A percentile compares a stretch with the other conserved stretches of the same genome.
Evolutionary conservation across 2,888 invertebrate genomes (phyloP).

Genomic region (Dichetophora obliterata): DNA sequence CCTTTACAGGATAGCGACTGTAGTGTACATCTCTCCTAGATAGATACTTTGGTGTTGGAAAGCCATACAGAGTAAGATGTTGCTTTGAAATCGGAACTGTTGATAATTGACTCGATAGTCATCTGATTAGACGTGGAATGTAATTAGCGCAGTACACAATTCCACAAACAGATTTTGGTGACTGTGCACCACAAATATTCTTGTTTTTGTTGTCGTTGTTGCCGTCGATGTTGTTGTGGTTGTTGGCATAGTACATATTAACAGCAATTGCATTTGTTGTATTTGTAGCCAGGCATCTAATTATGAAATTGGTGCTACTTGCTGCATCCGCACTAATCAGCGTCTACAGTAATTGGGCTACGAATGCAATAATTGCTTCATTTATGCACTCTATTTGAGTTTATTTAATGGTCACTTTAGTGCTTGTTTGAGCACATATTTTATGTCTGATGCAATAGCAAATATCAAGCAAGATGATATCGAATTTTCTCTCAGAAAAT

Average conservation of each 20-base stretch:
- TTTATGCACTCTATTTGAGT: too few relatives aligned
- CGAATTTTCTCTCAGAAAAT: too few relatives aligned
- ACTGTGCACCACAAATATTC: neutral
- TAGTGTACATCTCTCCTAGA: too few relatives aligned
- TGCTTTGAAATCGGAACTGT: neutral
- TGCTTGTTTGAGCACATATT: too few relatives aligned
- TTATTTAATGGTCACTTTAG: too few relatives aligned
- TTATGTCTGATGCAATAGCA: too few relatives aligned
- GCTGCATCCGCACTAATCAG: neutral
- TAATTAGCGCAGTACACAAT: conserved; percentile 18
- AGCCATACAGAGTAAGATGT: too few relatives aligned
- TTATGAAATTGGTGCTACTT: neutral
- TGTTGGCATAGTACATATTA: conserved; percentile 59
- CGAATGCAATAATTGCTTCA: too few relatives aligned
- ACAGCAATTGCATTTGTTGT: conserved; percentile 47
- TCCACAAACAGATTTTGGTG: neutral
- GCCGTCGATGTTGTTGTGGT: conserved; percentile 22
- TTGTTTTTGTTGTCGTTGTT: neutral
- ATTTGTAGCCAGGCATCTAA: neutral
- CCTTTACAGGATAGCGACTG: conserved; percentile 4
- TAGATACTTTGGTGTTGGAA: too few relatives aligned
- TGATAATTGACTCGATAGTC: conserved; percentile 24
- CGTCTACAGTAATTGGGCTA: too few relatives aligned
- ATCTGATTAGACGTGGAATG: conserved; percentile 10
- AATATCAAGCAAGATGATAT: too few relatives aligned